Percentiles rank a stretch among this genome's conserved stretches.
phyloP scores from a whole-genome alignment of 1,140 invertebrate genomes.

The Papilio dardanus region DNA sequence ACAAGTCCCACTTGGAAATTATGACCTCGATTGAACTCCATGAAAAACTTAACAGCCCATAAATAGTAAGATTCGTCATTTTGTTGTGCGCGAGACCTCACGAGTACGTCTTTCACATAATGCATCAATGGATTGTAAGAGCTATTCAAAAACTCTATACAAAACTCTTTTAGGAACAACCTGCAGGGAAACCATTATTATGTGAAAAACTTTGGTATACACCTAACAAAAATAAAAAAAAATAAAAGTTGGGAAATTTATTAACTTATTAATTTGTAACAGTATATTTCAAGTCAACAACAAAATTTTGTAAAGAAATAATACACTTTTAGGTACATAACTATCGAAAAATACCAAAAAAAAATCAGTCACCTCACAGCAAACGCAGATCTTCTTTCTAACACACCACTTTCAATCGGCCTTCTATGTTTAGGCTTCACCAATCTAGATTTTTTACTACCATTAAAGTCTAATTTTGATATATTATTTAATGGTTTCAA shows the following conservation, averaged over 20 bases:
- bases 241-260: neutral
- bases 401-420: constrained; percentile 66
- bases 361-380: constrained; percentile 63
- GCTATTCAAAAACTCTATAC: constrained; percentile 94
- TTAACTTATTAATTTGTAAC: neutral
- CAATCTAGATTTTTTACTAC: constrained; percentile 85
- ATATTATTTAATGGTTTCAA: constrained; percentile 92
- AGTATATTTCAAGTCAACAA: neutral
- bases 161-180: constrained; percentile 96
- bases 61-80: constrained; percentile 97
- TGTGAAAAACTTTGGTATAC: neutral
- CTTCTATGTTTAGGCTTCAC: constrained; percentile 72
- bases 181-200: constrained; percentile 57
- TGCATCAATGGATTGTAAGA: constrained; percentile 95
- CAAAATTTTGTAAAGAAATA: neutral
- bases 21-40: constrained; percentile 96
- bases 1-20: constrained; percentile 94
- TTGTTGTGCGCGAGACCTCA: constrained; percentile 84
- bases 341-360: constrained; percentile 16
- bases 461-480: constrained; percentile 89
- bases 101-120: constrained; percentile 88
- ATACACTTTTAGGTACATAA: neutral
- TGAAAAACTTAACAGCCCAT: constrained; percentile 97
- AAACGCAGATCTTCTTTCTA: constrained; percentile 75
- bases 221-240: neutral